Evolutionary conservation across 2,797 vertebrate species (phyloP).

Genomic region (Mus spretus): DNA sequence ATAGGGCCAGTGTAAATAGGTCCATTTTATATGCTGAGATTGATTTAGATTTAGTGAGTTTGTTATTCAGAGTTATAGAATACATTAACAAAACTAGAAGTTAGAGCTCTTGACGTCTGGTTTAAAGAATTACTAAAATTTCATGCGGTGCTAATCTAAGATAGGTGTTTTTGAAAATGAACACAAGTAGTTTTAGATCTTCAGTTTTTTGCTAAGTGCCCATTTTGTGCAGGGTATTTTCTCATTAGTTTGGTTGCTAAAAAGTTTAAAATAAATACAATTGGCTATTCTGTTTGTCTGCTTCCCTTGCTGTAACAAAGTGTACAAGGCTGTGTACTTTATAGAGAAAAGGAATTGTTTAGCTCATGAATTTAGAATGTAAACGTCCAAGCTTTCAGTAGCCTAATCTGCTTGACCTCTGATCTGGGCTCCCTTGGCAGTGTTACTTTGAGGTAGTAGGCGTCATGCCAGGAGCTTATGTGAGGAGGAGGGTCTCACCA

Average conservation of each 20-base stretch:
- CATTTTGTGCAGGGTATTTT: conserved; percentile 22
- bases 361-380: not conserved
- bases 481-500: not conserved
- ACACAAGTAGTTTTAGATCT: conserved; percentile 19
- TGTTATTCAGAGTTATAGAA: not conserved
- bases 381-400: not conserved
- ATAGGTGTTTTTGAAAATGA: conserved; percentile 32
- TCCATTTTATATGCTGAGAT: conserved; percentile 58
- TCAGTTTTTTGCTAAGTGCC: conserved; percentile 39
- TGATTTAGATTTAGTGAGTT: conserved; percentile 6
- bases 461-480: not conserved
- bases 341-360: not conserved
- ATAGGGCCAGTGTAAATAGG: not conserved
- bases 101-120: not conserved
- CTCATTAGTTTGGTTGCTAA: conserved; percentile 61
- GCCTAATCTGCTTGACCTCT: not conserved
- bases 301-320: conserved; percentile 12
- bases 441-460: not conserved
- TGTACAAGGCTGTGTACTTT: not conserved
- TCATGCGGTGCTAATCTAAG: not conserved
- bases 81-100: not conserved
- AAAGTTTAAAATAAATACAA: conserved; percentile 50
- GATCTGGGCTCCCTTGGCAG: not conserved
- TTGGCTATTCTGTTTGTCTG: not conserved
- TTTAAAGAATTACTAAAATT: not conserved